These are phyloP conservation scores for Neolamprologus sp. DNA, from an alignment of 2,113 vertebrate species.

Conservation along the genomic window DNA sequence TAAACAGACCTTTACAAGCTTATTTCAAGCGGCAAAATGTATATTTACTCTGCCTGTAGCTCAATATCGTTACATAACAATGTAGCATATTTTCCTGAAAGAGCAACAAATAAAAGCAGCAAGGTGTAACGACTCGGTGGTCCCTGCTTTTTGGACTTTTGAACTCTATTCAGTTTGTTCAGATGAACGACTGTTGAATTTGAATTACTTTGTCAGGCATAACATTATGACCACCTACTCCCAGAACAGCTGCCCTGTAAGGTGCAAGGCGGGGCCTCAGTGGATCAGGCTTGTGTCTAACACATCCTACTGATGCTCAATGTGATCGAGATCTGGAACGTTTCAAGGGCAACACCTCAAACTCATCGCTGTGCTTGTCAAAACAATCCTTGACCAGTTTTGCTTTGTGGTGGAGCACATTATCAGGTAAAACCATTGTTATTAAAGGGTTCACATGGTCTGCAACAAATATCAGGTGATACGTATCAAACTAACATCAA, in stretches of 20 bases:
- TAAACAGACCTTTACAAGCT: neutral
- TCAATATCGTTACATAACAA: neutral
- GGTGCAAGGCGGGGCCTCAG: neutral
- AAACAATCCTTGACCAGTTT: neutral
- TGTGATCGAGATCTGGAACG: neutral
- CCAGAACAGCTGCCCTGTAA: neutral
- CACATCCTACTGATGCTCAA: neutral
- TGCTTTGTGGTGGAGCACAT: neutral
- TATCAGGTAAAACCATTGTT: neutral
- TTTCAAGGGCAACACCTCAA: neutral
- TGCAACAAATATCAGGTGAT: neutral
- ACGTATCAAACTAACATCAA: neutral
- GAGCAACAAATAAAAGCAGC: neutral
- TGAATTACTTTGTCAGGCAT: neutral
- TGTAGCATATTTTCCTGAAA: neutral
- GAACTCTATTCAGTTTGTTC: neutral
- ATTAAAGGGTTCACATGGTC: rapidly evolving
- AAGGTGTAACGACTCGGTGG: neutral
- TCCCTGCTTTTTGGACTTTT: neutral
- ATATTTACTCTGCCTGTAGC: neutral
- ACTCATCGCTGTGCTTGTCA: neutral
- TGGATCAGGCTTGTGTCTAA: neutral
- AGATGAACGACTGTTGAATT: neutral
- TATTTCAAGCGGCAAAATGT: neutral
- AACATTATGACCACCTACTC: neutral